Evolutionary conservation across 2,113 vertebrate species (phyloP), one percentile per base, ranked within the genome.

Genomic region (Apodemus speciosus): DNA sequence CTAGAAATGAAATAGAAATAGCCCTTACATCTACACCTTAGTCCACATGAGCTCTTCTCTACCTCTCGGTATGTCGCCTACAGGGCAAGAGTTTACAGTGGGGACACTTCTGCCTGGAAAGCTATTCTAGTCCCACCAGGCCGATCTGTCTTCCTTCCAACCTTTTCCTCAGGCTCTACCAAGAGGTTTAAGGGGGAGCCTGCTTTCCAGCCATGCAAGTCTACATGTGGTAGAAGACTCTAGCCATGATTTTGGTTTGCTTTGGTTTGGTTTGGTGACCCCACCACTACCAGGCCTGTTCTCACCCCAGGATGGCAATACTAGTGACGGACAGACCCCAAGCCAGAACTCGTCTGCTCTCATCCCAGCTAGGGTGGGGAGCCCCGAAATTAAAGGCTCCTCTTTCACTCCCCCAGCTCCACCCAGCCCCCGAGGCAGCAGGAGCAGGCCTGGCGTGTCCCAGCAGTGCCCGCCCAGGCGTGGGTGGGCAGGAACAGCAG

Each of bases 401-500:
- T 97, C 91, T 97, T 94, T 97, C 90, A 95, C 81, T 96, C 88
- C 88, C 90, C 94, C 88, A 84, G 95, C 86, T 95, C 96, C 96
- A 97, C 97, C 97, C 85, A 97, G 88, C 93, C 95, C 96, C 90
- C 3, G 60, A 97, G 96, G 97, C 95, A 0, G 93, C 91, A 96
- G 95, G 95, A 97, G 93, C 96, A 95, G 96, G 96, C 96, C 96
- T 96, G 95, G 96, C 96, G 2, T 97, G 96, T 97, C 96, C 95
- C 95, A 97, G 94, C 96, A 97, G 94, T 97, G 95, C 96, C 96
- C 68, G 96, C 96, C 97, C 97, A 97, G 95, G 97, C 95, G 95
- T 97, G 96, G 96, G 96, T 97, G 96, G 96, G 97, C 95, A 97
- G 97, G 94, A 93, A 93, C 91, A 96, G 96, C 95, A 97, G 95